Evolutionary conservation across 1,140 invertebrate species (phyloP).

Genomic region (Leguminivora glycinivorella): DNA sequence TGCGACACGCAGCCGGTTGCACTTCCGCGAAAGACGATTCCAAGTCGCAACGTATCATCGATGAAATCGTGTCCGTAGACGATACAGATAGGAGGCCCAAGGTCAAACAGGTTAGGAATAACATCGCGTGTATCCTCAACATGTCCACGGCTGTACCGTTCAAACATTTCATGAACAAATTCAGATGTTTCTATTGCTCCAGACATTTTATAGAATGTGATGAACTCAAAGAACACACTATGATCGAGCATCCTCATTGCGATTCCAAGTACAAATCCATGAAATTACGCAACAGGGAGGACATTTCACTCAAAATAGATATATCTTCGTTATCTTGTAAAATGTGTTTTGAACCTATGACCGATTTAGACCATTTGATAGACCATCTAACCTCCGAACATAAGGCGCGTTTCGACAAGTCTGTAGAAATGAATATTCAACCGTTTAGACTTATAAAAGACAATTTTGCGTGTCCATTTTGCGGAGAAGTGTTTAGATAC

Average conservation of each 20-base stretch:
- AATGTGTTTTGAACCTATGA: conserved; percentile 45
- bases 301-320: conserved; percentile 60
- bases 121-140: conserved; percentile 57
- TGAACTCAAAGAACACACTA: conserved; percentile 51
- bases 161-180: conserved; percentile 60
- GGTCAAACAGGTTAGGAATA: conserved; percentile 50
- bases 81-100: conserved; percentile 39
- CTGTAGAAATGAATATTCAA: conserved; percentile 48
- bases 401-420: conserved; percentile 46
- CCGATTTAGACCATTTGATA: conserved; percentile 47
- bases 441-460: conserved; percentile 55
- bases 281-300: conserved; percentile 51
- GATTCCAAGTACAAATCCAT: conserved; percentile 53
- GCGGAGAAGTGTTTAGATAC: conserved; percentile 50
- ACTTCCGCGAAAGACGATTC: conserved; percentile 27
- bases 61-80: conserved; percentile 14
- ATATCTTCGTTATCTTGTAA: conserved; percentile 56
- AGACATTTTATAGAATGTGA: conserved; percentile 56
- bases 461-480: conserved; percentile 56
- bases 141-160: conserved; percentile 64
- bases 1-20: conserved; percentile 46
- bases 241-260: conserved; percentile 52
- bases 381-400: conserved; percentile 56
- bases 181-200: conserved; percentile 65
- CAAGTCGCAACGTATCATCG: conserved; percentile 29